Evolutionary conservation across 2,113 vertebrate species (phyloP).

Genomic region (Geococcyx californianus): DNA sequence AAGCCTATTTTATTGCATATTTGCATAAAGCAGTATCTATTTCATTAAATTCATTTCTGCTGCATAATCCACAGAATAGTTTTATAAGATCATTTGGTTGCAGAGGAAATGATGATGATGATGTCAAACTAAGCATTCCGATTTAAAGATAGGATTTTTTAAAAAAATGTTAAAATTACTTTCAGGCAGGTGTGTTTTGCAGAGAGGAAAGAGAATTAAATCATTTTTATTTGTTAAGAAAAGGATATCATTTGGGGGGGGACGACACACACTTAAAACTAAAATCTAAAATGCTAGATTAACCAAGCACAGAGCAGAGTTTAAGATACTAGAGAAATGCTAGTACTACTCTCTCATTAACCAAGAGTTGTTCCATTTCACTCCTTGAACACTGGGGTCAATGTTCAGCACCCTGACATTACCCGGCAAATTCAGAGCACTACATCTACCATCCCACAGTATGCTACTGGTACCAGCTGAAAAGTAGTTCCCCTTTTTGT

Average conservation of each 20-base stretch:
- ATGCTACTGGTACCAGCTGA: background rate
- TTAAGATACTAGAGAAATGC: background rate
- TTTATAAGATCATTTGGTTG: background rate
- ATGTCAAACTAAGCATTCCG: background rate
- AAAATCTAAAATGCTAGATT: background rate
- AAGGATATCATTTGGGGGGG: background rate
- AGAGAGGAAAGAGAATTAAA: background rate
- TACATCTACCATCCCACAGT: rapidly evolving
- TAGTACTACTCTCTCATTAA: background rate
- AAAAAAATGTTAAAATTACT: background rate
- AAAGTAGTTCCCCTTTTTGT: background rate
- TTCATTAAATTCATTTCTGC: background rate
- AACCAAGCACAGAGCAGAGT: background rate
- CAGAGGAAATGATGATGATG: background rate
- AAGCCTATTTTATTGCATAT: background rate
- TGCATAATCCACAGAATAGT: background rate
- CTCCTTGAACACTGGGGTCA: background rate
- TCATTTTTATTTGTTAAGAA: background rate
- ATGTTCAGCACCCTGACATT: background rate
- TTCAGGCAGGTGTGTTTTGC: background rate
- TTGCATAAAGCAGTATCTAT: background rate
- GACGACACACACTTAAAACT: background rate
- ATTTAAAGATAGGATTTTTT: background rate
- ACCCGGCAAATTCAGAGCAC: background rate
- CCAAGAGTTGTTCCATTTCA: background rate